A percentile compares a stretch with the other conserved stretches of the same genome.
These are phyloP conservation scores for Drosophila robusta DNA, from an alignment of 2,888 invertebrate genomes.

Conservation along the genomic window DNA sequence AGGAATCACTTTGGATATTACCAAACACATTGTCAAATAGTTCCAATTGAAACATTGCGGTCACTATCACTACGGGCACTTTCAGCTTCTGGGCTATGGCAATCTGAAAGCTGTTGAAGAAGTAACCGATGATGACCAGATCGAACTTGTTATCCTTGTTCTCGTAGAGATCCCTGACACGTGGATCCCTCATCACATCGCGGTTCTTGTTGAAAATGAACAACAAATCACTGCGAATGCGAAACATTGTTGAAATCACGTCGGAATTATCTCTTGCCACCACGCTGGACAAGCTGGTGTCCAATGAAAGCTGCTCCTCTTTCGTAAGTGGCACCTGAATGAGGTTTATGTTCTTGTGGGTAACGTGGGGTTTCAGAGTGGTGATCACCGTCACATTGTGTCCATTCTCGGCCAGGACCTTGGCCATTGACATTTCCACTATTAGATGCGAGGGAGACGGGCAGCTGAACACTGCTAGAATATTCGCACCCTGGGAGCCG, in stretches of 20 bases:
- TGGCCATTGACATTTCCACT: slow-evolving; percentile 77
- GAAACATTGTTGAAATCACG: slow-evolving; percentile 20
- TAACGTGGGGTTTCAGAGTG: slow-evolving; percentile 61
- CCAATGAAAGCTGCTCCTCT: slow-evolving; percentile 36
- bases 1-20: slow-evolving; percentile 67
- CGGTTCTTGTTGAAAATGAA: slow-evolving; percentile 34
- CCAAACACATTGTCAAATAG: slow-evolving; percentile 65
- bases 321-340: slow-evolving; percentile 62
- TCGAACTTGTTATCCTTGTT: slow-evolving; percentile 75
- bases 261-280: slow-evolving; percentile 48
- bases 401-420: slow-evolving; percentile 77
- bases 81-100: slow-evolving; percentile 78
- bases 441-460: slow-evolving; percentile 81
- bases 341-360: slow-evolving; percentile 57
- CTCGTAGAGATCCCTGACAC: slow-evolving; percentile 70
- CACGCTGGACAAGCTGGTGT: slow-evolving; percentile 35
- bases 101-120: slow-evolving; percentile 74
- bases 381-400: slow-evolving; percentile 83
- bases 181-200: slow-evolving; percentile 53
- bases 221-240: slow-evolving; percentile 12
- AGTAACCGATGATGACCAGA: slow-evolving; percentile 80
- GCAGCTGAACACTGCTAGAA: slow-evolving; percentile 80
- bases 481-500: slow-evolving; percentile 60
- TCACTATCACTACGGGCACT: slow-evolving; percentile 63
- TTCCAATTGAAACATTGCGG: slow-evolving; percentile 38